Conservation (phyloP, 2,888 invertebrate genomes). For the Linnaemya tessellans region DNA sequence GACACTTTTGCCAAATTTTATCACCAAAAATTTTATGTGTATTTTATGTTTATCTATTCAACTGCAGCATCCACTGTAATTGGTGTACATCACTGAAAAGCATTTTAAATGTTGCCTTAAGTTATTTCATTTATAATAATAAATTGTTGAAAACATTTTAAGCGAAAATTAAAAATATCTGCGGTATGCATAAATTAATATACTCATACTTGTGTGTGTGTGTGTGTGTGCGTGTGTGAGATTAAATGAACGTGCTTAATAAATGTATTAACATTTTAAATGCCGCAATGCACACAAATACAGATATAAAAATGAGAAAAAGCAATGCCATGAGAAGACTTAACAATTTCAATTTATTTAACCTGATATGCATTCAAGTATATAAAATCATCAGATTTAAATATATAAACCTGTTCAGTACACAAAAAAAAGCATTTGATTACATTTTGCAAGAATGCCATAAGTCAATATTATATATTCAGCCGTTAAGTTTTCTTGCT, state of each 20-base stretch:
- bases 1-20: too few relatives aligned
- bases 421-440: not conserved
- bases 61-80: too few relatives aligned
- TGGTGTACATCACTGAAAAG: too few relatives aligned
- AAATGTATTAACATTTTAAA: slow-evolving; percentile 21
- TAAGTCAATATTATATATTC: too few relatives aligned
- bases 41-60: too few relatives aligned
- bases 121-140: not conserved
- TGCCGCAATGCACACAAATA: not conserved
- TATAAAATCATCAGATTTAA: not conserved
- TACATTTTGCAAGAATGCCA: not conserved
- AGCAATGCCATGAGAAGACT: not conserved
- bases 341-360: slow-evolving; percentile 14
- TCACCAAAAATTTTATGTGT: too few relatives aligned
- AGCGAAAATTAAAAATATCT: slow-evolving; percentile 10
- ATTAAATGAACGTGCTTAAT: slow-evolving; percentile 13
- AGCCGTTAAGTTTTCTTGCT: too few relatives aligned
- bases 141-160: not conserved
- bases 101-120: not conserved
- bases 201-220: not conserved
- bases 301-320: not conserved
- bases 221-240: not conserved
- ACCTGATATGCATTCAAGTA: not conserved
- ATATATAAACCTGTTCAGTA: not conserved
- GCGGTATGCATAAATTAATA: not conserved